phyloP scores from a whole-genome alignment of 2,888 invertebrate genomes.

The Andrena flavipes region DNA sequence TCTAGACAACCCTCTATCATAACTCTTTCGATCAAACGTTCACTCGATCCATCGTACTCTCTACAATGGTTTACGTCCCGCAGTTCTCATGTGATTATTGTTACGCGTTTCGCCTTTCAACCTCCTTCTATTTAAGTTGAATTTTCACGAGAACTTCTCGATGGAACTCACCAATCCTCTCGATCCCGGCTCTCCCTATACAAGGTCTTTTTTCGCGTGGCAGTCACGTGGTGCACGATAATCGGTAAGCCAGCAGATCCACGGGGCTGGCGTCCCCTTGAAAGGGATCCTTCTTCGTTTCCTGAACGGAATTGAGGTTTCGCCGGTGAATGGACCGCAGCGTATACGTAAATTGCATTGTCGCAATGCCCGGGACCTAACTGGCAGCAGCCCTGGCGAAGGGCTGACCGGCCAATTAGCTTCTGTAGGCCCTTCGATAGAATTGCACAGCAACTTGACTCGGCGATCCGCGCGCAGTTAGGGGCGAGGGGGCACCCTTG shows the following conservation, averaged over 20 bases:
- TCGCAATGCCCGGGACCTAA: slow-evolving; percentile 67
- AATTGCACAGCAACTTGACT: slow-evolving; percentile 72
- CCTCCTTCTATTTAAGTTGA: slow-evolving; percentile 24
- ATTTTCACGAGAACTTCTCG: slow-evolving; percentile 47
- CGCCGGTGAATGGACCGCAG: slow-evolving; percentile 64
- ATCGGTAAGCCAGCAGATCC: slow-evolving; percentile 25
- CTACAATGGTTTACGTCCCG: background rate
- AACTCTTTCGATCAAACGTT: too few species aligned
- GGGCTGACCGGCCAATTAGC: slow-evolving; percentile 80
- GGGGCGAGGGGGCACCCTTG: slow-evolving; percentile 33
- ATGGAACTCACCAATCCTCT: background rate
- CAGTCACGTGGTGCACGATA: background rate
- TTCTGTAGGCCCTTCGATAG: slow-evolving; percentile 76
- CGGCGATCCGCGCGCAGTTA: slow-evolving; percentile 58
- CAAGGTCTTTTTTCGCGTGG: background rate
- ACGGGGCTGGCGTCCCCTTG: slow-evolving; percentile 44
- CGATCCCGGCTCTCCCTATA: too few species aligned
- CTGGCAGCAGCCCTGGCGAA: slow-evolving; percentile 58
- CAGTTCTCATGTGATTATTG: slow-evolving; percentile 17
- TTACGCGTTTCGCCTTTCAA: slow-evolving; percentile 9
- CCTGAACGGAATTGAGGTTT: slow-evolving; percentile 71
- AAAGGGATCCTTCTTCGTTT: slow-evolving; percentile 70
- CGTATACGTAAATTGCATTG: slow-evolving; percentile 76
- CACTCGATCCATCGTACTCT: too few species aligned
- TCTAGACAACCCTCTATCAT: too few species aligned